Conservation (phyloP, 1,140 invertebrate genomes). For the Hycleus cichorii region DNA sequence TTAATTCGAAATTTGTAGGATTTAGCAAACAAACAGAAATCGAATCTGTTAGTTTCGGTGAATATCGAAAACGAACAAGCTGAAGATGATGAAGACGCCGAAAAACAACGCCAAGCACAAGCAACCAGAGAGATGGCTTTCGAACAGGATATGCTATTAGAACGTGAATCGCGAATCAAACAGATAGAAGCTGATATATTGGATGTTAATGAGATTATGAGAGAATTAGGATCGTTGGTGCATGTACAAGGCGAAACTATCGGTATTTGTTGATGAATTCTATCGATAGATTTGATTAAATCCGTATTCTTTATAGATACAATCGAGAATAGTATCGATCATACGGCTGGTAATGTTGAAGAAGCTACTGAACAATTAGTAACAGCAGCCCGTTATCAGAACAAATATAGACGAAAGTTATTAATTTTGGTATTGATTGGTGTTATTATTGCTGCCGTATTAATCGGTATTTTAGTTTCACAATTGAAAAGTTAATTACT, state of each 20-base stretch:
- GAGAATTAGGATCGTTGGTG: slow-evolving; percentile 73
- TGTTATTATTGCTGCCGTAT: slow-evolving; percentile 55
- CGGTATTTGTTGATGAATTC: slow-evolving; percentile 52
- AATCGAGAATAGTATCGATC: slow-evolving; percentile 82
- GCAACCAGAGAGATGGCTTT: slow-evolving; percentile 58
- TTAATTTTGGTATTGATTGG: slow-evolving; percentile 58
- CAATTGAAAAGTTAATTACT: slow-evolving; percentile 41
- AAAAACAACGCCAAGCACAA: slow-evolving; percentile 48
- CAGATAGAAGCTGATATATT: slow-evolving; percentile 78
- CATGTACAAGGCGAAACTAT: slow-evolving; percentile 74
- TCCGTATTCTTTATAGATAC: slow-evolving; percentile 53
- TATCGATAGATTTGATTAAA: background rate
- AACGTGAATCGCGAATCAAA: slow-evolving; percentile 63
- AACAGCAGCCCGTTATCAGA: slow-evolving; percentile 72
- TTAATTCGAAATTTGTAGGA: slow-evolving; percentile 42
- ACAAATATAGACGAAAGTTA: slow-evolving; percentile 62
- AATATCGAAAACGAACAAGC: slow-evolving; percentile 39
- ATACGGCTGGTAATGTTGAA: slow-evolving; percentile 68
- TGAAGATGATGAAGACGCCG: slow-evolving; percentile 41
- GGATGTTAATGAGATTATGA: slow-evolving; percentile 89
- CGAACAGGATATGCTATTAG: slow-evolving; percentile 65
- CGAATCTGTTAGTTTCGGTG: slow-evolving; percentile 52
- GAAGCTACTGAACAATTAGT: slow-evolving; percentile 65
- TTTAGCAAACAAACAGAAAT: slow-evolving; percentile 71
- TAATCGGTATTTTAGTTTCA: slow-evolving; percentile 57